phyloP scores from a whole-genome alignment of 1,140 invertebrate genomes.

The Nephila pilipes region DNA sequence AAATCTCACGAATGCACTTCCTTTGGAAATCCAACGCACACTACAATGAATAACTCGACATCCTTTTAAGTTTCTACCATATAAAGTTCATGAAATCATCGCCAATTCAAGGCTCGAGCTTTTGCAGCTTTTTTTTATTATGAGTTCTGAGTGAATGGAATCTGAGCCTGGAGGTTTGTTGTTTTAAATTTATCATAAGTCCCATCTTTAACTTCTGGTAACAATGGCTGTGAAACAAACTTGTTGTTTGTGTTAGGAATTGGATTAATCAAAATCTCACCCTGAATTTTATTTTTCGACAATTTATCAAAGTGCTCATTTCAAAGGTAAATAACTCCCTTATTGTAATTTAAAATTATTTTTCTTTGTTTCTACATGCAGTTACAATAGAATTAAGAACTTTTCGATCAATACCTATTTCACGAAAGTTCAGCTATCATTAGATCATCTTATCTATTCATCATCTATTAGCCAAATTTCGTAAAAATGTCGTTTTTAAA shows the following conservation, averaged over 20 bases:
- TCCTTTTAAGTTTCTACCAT: no score
- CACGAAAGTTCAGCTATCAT: slow-evolving; percentile 37
- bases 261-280: not conserved
- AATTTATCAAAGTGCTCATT: slow-evolving; percentile 29
- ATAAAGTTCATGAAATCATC: no score
- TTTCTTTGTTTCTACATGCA: slow-evolving; percentile 15
- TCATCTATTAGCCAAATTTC: slow-evolving; percentile 28
- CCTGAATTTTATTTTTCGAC: not conserved
- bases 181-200: not conserved
- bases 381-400: slow-evolving; percentile 25
- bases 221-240: slow-evolving; percentile 38
- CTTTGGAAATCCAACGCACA: no score
- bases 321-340: slow-evolving; percentile 28
- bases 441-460: slow-evolving; percentile 13
- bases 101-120: no score
- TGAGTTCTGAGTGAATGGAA: slow-evolving; percentile 29
- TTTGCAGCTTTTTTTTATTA: not conserved
- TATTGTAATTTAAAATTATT: slow-evolving; percentile 30
- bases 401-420: slow-evolving; percentile 22
- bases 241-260: not conserved
- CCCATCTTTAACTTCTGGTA: slow-evolving; percentile 39
- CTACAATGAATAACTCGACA: no score
- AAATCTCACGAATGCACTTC: no score
- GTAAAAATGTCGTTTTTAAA: slow-evolving; percentile 31
- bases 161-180: slow-evolving; percentile 15